Evolutionary conservation across 2,888 invertebrate species (phyloP).

Genomic region (Parnassius glacialis): DNA sequence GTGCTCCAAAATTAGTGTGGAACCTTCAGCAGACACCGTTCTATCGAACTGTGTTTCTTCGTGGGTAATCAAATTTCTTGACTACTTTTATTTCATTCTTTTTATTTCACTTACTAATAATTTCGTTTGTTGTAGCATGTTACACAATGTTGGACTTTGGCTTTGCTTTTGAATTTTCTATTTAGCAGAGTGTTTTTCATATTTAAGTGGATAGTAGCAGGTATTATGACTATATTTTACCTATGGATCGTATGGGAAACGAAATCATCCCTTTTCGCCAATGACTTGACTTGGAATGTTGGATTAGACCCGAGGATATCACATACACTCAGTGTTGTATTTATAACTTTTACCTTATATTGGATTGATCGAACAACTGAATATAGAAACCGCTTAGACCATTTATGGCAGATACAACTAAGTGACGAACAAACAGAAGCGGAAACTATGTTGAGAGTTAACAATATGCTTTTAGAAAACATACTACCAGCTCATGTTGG

Average conservation of each 20-base stretch:
- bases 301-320: slow-evolving; percentile 84
- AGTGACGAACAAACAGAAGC: slow-evolving; percentile 93
- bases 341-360: slow-evolving; percentile 88
- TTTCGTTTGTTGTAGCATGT: slow-evolving; percentile 84
- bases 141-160: slow-evolving; percentile 84
- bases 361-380: slow-evolving; percentile 94
- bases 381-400: slow-evolving; percentile 93
- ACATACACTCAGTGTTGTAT: slow-evolving; percentile 87
- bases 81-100: slow-evolving; percentile 3
- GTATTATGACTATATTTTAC: slow-evolving; percentile 84
- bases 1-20: slow-evolving; percentile 53
- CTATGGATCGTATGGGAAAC: slow-evolving; percentile 84
- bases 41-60: slow-evolving; percentile 73
- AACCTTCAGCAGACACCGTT: slow-evolving; percentile 45
- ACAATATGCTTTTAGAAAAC: slow-evolving; percentile 93
- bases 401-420: slow-evolving; percentile 84
- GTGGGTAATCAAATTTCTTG: slow-evolving; percentile 64
- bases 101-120: not conserved
- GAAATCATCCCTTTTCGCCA: slow-evolving; percentile 78
- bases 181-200: slow-evolving; percentile 92
- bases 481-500: slow-evolving; percentile 96
- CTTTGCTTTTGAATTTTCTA: slow-evolving; percentile 86
- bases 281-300: slow-evolving; percentile 86
- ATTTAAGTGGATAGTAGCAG: slow-evolving; percentile 88
- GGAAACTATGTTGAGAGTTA: slow-evolving; percentile 91